phyloP scores from a whole-genome alignment of 2,113 vertebrate species.

The Pleuronectes platessa region DNA sequence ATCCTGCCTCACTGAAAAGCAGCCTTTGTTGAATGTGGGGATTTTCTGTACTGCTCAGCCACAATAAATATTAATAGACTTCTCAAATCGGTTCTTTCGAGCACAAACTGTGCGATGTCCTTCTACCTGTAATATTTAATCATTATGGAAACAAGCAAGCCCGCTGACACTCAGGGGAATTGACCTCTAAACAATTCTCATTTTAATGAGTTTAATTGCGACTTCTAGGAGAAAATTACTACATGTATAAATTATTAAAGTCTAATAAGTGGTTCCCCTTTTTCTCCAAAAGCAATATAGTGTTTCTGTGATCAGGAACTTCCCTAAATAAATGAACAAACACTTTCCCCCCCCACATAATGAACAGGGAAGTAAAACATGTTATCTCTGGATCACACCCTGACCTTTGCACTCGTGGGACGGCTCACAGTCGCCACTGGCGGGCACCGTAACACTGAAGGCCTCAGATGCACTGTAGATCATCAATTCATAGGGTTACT shows the following conservation, averaged over 20 bases:
- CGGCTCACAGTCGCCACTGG: conserved; percentile 1
- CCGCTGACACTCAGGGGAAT: no score
- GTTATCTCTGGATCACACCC: conserved; percentile 30
- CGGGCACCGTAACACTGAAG: background rate
- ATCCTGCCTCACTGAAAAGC: conserved; percentile 3
- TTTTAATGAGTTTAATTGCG: background rate
- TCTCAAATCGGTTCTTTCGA: background rate
- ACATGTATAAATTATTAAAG: no score
- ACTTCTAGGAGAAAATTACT: background rate
- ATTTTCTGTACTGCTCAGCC: background rate
- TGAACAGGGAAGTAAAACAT: conserved; percentile 59
- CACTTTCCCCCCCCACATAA: conserved; percentile 1
- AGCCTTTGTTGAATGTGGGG: conserved; percentile 8
- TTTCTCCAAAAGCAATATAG: background rate
- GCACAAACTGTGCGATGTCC: background rate
- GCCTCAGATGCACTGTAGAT: conserved; percentile 1
- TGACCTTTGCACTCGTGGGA: conserved; percentile 66
- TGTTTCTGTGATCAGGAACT: background rate
- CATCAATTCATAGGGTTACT: conserved; percentile 15
- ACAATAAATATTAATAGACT: background rate
- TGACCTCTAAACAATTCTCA: no score
- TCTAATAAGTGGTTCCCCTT: background rate
- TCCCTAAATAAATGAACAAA: background rate
- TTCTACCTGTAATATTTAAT: background rate
- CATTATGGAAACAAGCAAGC: background rate